Evolutionary conservation across 2,113 vertebrate species (phyloP), one percentile per base, ranked within the genome.

Genomic region (Pomatostomus ruficeps): DNA sequence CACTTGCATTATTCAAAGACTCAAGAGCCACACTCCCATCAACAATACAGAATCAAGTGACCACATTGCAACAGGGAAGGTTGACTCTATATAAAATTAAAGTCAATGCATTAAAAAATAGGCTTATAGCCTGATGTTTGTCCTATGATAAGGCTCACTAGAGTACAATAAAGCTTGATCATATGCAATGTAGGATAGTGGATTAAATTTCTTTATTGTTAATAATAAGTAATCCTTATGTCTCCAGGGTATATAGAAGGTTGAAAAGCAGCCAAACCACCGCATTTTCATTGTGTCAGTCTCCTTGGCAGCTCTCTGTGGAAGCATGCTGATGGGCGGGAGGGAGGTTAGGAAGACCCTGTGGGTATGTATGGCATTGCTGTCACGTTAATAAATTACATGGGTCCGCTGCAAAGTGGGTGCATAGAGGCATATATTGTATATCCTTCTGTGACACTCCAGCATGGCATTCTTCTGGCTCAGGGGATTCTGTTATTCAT

Each of bases 131-230:
- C 71, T 91, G 81, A 59, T 94, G 63, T 85, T 91, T 83, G 71
- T 82, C 62, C 38, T 78, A 4, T 62, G 36, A 43, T 72, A 96
- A 85, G 43, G 77, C 68, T 95, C 76, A 48, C 76, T 43, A 71
- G 89, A 82, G 81, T 83, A 83, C 65, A 86, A 89, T 95, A 84
- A 95, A 90, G 11, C 87, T 88, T 88, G 67, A 88, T 91, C 72
- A 46, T 85, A 83, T 89, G 88, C n/a, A 67, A 25, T 83, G 91
- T 85, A 94, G 55, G 84, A 55, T 80, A 80, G 75, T 48, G 71
- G 92, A 93, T 95, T 89, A 77, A 83, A 94, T 94, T 95, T 93
- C 62, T 11, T 96, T 96, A 96, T 96, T 94, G 89, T 84, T 93
- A 91, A 85, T 94, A 94, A 85, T 93, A 95, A 96, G 89, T 95